Conservation (phyloP, 2,113 vertebrate genomes). For the Cichladusa arquata region DNA sequence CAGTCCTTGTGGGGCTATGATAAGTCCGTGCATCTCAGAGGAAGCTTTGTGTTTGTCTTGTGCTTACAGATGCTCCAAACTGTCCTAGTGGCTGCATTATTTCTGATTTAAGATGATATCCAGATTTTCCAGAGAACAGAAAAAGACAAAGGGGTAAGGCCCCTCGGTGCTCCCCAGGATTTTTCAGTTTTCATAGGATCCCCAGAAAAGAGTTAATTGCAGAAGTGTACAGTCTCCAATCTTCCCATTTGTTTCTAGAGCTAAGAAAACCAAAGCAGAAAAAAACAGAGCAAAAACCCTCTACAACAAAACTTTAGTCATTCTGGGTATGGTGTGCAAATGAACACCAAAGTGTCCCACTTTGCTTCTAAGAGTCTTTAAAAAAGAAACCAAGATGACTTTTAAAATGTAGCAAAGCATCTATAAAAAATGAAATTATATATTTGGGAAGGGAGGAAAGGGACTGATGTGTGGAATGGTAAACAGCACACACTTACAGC, state of each 20-base stretch:
- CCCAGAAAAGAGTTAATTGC: neutral
- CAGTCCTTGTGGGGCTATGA: slow-evolving; percentile 38
- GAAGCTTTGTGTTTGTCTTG: neutral
- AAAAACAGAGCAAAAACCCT: neutral
- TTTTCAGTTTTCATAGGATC: neutral
- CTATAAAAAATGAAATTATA: slow-evolving; percentile 52
- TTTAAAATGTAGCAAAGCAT: slow-evolving; percentile 5
- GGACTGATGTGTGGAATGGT: slow-evolving; percentile 28
- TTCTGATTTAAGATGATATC: neutral
- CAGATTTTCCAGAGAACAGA: neutral
- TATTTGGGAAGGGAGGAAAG: slow-evolving; percentile 31
- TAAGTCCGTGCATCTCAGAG: neutral
- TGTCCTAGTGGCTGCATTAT: neutral
- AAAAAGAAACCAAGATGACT: neutral
- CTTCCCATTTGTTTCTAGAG: neutral
- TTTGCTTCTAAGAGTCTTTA: slow-evolving; percentile 4
- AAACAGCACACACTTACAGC: slow-evolving; percentile 40
- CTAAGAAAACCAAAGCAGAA: neutral
- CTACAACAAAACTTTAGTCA: neutral
- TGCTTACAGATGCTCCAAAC: neutral
- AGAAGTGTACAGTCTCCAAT: neutral
- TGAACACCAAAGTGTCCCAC: neutral
- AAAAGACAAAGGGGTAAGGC: neutral
- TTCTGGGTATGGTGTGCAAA: slow-evolving; percentile 8
- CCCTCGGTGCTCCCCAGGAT: neutral